These are phyloP conservation scores for Eucidaris tribuloides DNA, from an alignment of 35 echinoderm and acorn worm genomes.

Conservation along the genomic window DNA sequence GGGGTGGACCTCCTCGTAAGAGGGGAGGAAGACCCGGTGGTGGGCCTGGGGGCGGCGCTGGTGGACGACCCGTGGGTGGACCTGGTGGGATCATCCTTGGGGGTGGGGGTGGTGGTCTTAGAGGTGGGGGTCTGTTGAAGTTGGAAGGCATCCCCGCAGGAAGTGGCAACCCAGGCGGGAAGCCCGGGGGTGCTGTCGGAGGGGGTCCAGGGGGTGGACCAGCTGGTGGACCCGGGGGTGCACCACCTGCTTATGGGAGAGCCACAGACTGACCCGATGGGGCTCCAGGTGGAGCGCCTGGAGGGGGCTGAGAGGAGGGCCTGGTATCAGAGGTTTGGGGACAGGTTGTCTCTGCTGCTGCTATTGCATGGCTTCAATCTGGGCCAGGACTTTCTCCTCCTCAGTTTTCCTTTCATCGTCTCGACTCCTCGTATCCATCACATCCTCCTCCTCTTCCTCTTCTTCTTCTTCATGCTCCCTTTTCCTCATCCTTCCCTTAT, in stretches of 20 bases:
- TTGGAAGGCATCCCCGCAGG: conserved; percentile 58
- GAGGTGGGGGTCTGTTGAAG: conserved; percentile 67
- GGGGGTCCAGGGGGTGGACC: conserved; percentile 63
- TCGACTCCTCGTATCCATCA: neutral
- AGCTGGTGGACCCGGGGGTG: conserved; percentile 7
- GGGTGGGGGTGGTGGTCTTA: conserved; percentile 65
- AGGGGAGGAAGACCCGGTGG: conserved; percentile 82
- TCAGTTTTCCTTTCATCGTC: too few species aligned
- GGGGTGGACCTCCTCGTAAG: conserved; percentile 36
- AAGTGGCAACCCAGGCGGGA: conserved; percentile 59
- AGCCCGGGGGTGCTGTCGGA: conserved; percentile 58
- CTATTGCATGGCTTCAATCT: neutral
- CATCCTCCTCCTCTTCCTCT: neutral
- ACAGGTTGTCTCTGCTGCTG: neutral
- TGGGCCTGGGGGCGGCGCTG: conserved; percentile 80
- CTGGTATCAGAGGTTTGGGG: too few species aligned
- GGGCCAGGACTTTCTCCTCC: neutral
- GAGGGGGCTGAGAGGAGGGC: conserved; percentile 44
- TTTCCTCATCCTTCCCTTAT: too few species aligned
- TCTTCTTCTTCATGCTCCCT: conserved; percentile 40
- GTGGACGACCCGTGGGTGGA: conserved; percentile 72
- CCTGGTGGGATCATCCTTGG: conserved; percentile 77
- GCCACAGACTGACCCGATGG: neutral
- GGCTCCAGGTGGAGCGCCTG: neutral
- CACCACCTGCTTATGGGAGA: neutral